Evolutionary conservation across 2,888 invertebrate species (phyloP).

Genomic region (Agonopterix subpropinquella): DNA sequence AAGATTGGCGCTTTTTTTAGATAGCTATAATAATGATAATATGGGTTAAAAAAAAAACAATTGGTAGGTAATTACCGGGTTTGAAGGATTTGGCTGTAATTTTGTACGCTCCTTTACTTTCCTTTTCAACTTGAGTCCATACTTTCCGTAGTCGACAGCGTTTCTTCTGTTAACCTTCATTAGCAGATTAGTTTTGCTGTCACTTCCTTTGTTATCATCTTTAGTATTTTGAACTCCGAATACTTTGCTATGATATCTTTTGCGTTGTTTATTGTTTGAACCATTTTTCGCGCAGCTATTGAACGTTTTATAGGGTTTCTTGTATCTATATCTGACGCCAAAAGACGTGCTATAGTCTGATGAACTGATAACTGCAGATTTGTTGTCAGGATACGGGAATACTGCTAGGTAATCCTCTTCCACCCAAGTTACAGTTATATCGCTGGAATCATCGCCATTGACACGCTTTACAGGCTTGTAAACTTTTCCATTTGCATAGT

Average conservation of each 20-base stretch:
- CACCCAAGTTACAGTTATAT: constrained; percentile 43
- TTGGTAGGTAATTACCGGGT: constrained; percentile 34
- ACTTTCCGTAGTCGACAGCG: constrained; percentile 15
- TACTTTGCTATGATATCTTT: constrained; percentile 13
- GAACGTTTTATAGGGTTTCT: constrained; percentile 21
- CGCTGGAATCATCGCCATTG: constrained; percentile 19
- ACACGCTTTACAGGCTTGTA: not conserved
- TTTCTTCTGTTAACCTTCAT: constrained; percentile 20
- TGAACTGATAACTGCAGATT: constrained; percentile 21
- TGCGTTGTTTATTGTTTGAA: not conserved
- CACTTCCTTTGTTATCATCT: constrained; percentile 20
- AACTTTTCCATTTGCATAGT: too few relatives aligned
- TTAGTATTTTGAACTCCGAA: constrained; percentile 8
- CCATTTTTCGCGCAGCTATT: constrained; percentile 15
- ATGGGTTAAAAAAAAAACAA: too few relatives aligned
- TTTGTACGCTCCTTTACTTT: constrained; percentile 19
- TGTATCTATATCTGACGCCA: constrained; percentile 17
- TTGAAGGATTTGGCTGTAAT: constrained; percentile 25
- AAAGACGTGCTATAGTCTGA: constrained; percentile 25
- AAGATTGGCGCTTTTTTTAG: too few relatives aligned
- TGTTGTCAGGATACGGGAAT: constrained; percentile 20
- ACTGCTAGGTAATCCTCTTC: constrained; percentile 29
- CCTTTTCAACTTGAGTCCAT: constrained; percentile 17
- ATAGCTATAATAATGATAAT: too few relatives aligned
- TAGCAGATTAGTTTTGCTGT: constrained; percentile 22